Percentiles rank a stretch among this genome's conserved stretches.
phyloP scores from a whole-genome alignment of 92 coral and sea anemone species.

The Plumapathes pennacea region DNA sequence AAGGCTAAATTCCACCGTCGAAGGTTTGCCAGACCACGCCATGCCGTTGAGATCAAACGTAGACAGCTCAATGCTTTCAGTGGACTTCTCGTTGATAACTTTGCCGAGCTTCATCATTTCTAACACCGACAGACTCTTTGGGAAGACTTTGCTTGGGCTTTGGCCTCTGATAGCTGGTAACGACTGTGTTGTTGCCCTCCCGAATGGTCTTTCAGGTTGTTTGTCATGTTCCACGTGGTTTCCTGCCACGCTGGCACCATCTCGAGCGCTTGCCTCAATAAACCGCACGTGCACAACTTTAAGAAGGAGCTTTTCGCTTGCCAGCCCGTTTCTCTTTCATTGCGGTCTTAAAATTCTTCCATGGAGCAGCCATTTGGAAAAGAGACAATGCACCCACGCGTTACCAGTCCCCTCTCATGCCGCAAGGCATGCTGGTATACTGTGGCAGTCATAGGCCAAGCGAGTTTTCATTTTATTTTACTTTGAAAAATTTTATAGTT shows the following conservation, averaged over 20 bases:
- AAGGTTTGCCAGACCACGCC: constrained; percentile 43
- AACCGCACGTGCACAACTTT: constrained; percentile 49
- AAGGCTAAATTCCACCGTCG: constrained; percentile 41
- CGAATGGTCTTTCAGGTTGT: neutral
- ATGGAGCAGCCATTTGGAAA: constrained; percentile 1
- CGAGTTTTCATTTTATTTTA: neutral
- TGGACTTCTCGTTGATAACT: constrained; percentile 13
- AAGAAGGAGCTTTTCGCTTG: constrained; percentile 5
- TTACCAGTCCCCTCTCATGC: too few relatives aligned
- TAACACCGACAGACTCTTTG: constrained; percentile 44
- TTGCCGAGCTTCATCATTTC: constrained; percentile 51
- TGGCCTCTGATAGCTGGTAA: neutral
- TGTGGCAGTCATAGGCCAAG: neutral
- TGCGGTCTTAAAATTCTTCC: constrained; percentile 4
- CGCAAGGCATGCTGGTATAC: neutral
- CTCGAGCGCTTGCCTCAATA: constrained; percentile 13
- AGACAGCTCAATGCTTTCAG: constrained; percentile 17
- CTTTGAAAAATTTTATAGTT: neutral
- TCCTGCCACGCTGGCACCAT: neutral
- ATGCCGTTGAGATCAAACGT: constrained; percentile 43
- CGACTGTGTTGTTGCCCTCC: neutral
- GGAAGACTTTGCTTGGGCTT: constrained; percentile 12
- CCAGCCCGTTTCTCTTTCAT: constrained; percentile 15
- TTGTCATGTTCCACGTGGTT: neutral
- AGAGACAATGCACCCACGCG: too few relatives aligned